Evolutionary conservation across 2,797 vertebrate genomes (phyloP).

Genomic region (Mico argentatus): DNA sequence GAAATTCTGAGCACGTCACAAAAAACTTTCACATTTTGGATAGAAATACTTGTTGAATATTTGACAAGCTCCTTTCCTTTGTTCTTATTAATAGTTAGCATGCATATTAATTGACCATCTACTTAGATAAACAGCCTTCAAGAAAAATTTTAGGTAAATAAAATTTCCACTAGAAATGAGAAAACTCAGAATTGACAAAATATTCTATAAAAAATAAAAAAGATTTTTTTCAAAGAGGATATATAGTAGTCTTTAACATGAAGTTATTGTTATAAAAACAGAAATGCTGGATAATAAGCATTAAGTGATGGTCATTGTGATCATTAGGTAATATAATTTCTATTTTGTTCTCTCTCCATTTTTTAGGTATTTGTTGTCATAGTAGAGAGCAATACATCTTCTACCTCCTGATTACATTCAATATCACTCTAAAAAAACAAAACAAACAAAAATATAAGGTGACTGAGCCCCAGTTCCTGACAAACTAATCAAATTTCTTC

Average conservation of each 20-base stretch:
- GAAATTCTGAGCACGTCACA: not conserved
- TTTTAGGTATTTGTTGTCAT: not conserved
- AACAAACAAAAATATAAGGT: not conserved
- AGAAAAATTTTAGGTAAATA: not conserved
- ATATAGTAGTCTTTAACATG: not conserved
- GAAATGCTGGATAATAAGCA: not conserved
- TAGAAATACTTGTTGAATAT: not conserved
- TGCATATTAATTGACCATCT: not conserved
- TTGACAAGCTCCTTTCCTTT: not conserved
- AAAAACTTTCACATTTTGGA: not conserved
- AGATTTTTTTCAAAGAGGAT: not conserved
- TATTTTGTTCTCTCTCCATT: not conserved
- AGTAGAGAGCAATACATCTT: not conserved
- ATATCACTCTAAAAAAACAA: not conserved
- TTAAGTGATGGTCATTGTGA: not conserved
- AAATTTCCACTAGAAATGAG: not conserved
- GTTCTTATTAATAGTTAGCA: not conserved
- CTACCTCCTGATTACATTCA: not conserved
- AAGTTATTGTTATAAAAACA: not conserved
- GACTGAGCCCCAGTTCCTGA: not conserved
- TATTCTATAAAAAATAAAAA: not conserved
- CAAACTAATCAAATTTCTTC: not conserved
- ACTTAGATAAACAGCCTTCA: not conserved
- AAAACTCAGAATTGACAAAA: not conserved
- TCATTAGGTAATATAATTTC: not conserved